Evolutionary conservation across 2,113 vertebrate species (phyloP).

Genomic region (Ornithorhynchus anatinus): DNA sequence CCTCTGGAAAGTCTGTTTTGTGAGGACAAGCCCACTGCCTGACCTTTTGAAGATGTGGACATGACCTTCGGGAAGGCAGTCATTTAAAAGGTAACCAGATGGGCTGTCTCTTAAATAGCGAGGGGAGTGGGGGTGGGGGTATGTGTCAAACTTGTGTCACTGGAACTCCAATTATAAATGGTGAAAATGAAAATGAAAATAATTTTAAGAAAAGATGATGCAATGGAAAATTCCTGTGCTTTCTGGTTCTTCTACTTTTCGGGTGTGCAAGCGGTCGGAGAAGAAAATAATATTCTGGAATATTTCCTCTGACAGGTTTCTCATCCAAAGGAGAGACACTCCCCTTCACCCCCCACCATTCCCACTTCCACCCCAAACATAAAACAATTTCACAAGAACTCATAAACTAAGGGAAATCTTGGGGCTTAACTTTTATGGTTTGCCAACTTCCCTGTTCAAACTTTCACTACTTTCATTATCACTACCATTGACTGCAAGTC

Average conservation of each 20-base stretch:
- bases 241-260: slow-evolving; percentile 48
- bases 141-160: not conserved
- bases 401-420: slow-evolving; percentile 25
- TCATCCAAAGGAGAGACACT: slow-evolving; percentile 20
- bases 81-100: too few species aligned
- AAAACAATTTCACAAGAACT: slow-evolving; percentile 28
- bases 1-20: too few species aligned
- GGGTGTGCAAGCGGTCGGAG: not conserved
- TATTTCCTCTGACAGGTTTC: slow-evolving; percentile 39
- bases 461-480: slow-evolving; percentile 61
- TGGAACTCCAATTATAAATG: slow-evolving; percentile 21
- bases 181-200: slow-evolving; percentile 66
- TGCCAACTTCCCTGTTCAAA: slow-evolving; percentile 55
- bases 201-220: slow-evolving; percentile 54
- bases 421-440: slow-evolving; percentile 26
- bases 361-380: slow-evolving; percentile 11
- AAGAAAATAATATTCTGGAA: slow-evolving; percentile 56
- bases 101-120: too few species aligned
- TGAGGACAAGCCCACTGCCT: too few species aligned
- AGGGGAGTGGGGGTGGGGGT: too few species aligned
- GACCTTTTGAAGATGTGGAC: too few species aligned
- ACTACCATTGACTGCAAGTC: slow-evolving; percentile 30
- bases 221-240: slow-evolving; percentile 68
- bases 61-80: too few species aligned
- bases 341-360: slow-evolving; percentile 21